Evolutionary conservation across 1,140 invertebrate genomes (phyloP).

Genomic region (Diploscapter pachys): DNA sequence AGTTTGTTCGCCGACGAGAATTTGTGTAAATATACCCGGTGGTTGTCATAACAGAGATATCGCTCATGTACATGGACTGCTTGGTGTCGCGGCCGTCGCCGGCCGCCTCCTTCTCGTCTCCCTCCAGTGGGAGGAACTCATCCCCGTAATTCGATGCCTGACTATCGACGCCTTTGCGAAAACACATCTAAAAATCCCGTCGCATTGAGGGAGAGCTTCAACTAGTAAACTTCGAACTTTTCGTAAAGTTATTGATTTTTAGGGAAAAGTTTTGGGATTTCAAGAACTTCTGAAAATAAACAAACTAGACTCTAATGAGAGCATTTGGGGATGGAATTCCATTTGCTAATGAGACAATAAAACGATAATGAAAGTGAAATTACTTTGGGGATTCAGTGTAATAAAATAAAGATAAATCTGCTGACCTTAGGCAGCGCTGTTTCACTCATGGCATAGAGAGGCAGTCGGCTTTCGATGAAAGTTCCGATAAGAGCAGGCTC

Average conservation of each 20-base stretch:
- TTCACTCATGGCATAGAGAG: slow-evolving; percentile 12
- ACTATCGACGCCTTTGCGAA: slow-evolving; percentile 28
- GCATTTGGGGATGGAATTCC: too few relatives aligned
- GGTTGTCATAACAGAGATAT: slow-evolving; percentile 9
- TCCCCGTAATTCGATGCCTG: slow-evolving; percentile 15
- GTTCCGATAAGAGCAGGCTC: slow-evolving; percentile 27
- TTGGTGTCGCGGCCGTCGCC: slow-evolving; percentile 22
- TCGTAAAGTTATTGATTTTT: too few relatives aligned
- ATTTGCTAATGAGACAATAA: not conserved
- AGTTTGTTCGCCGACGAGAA: slow-evolving; percentile 8
- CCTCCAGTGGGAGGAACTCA: slow-evolving; percentile 2
- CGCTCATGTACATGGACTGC: slow-evolving; percentile 12
- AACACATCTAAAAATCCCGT: slow-evolving; percentile 19
- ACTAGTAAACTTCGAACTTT: too few relatives aligned
- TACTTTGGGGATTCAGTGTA: too few relatives aligned
- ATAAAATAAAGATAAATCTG: too few relatives aligned
- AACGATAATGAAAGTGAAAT: not conserved
- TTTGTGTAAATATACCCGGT: not conserved
- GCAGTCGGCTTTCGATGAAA: not conserved
- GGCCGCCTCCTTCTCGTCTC: slow-evolving; percentile 11
- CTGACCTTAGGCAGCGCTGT: slow-evolving; percentile 21
- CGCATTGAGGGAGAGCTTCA: not conserved
- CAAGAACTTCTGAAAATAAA: too few relatives aligned
- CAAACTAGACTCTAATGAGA: too few relatives aligned
- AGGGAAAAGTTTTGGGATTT: too few relatives aligned